Conservation (phyloP, 2,113 vertebrate genomes). For the Scophthalmus maximus region DNA sequence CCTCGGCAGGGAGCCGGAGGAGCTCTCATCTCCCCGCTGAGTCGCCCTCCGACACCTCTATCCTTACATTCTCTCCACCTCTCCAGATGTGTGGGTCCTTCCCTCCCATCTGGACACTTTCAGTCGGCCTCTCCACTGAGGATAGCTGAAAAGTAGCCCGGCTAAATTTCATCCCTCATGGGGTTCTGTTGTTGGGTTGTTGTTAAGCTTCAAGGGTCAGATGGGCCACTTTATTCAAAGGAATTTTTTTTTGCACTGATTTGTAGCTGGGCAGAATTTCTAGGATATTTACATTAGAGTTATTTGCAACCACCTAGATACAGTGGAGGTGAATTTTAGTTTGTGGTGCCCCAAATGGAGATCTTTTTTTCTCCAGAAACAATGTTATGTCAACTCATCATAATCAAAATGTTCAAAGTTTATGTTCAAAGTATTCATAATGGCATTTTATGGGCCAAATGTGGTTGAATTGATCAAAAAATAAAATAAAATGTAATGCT, state of each 20-base stretch:
- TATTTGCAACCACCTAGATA: background rate
- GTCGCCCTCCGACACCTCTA: conserved; percentile 61
- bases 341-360: background rate
- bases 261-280: background rate
- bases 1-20: conserved; percentile 76
- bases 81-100: conserved; percentile 73
- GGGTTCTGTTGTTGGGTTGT: background rate
- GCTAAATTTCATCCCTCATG: conserved; percentile 7
- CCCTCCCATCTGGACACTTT: conserved; percentile 40
- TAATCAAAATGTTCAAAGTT: background rate
- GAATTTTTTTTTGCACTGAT: background rate
- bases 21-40: conserved; percentile 71
- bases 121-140: conserved; percentile 20
- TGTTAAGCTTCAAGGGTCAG: background rate
- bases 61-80: conserved; percentile 56
- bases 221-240: background rate
- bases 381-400: background rate
- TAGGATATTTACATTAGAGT: background rate
- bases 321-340: background rate
- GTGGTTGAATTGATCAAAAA: too few species aligned
- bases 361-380: background rate
- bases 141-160: conserved; percentile 2
- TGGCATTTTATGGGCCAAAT: background rate
- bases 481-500: background rate
- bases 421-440: background rate